A percentile compares a stretch with the other conserved stretches of the same genome.
These are phyloP conservation scores for Chloroceryle aenea DNA, from an alignment of 2,113 vertebrate species.

Conservation along the genomic window DNA sequence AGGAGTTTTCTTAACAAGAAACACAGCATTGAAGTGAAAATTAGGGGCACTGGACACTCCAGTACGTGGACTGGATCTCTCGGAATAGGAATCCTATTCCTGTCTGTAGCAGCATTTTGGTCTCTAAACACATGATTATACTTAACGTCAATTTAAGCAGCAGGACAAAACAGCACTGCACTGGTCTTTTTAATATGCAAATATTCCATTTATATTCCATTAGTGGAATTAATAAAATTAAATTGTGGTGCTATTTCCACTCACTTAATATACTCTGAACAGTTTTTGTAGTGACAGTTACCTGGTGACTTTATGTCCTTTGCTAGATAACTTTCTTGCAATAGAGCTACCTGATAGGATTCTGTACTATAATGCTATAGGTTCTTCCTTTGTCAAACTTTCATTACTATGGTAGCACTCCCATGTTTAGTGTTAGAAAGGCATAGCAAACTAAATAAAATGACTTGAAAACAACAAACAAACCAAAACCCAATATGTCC, in stretches of 20 bases:
- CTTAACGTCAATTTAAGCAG: neutral
- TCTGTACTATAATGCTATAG: neutral
- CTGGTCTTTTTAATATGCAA: neutral
- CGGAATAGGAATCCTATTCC: neutral
- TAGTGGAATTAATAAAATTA: neutral
- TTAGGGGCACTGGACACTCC: neutral
- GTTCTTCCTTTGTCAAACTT: neutral
- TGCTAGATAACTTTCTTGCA: neutral
- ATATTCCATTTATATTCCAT: constrained; percentile 2
- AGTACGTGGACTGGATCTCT: neutral
- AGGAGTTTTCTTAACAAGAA: neutral
- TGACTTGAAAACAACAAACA: neutral
- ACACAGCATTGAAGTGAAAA: neutral
- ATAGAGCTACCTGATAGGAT: neutral
- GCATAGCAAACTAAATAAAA: neutral
- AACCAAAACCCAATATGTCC: neutral
- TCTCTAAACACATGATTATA: neutral
- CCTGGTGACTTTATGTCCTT: neutral
- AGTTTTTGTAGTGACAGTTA: neutral
- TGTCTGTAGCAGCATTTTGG: neutral
- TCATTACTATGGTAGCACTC: neutral
- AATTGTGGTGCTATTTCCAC: neutral
- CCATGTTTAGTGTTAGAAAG: neutral
- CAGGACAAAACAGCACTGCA: neutral
- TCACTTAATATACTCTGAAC: neutral